Base-by-base conservation (phyloP, 2,797 vertebrate genomes). In the Micrastur ruficollis region DNA sequence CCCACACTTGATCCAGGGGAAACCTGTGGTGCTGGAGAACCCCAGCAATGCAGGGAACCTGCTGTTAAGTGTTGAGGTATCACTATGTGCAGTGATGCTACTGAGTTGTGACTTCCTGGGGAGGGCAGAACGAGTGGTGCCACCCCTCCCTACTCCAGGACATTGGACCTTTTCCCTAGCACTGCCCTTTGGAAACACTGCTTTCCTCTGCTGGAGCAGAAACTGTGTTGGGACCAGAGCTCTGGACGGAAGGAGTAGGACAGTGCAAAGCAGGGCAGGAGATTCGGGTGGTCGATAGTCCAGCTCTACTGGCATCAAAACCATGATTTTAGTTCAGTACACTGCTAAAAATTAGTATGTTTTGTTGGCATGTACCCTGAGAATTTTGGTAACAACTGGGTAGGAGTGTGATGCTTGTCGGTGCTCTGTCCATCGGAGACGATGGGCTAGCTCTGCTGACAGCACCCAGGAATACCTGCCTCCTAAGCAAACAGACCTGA, bases 351-450 rank as follows among this genome's bases (percentile, higher is more conserved):
- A 44, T 38, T 4, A 21, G 8, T 56, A 44, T 4, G 2, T 53
- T 90, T 62, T 72, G 23, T 79, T 76, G 40, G 12, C 21, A 17
- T 7, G 8, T 63, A 36, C 20, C 17, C 13, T 5, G 31, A 44
- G 46, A 52, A 55, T 74, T 82, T 61, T 92, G 40, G 1, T 88
- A 58, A 52, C 44, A 46, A 5, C 34, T 61, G 40, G 14, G 10
- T 76, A 40, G 1, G 1, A n/a, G 14, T 47, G 17, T 59, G 74
- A 42, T 5, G 11, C 7, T 13, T 65, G 31, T 38, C 3, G 0
- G 34, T 49, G 17, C 21, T 88, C 53, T 71, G 27, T 38, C 31
- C 11, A 10, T n/a, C 0, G 0, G 27, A 73, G 26, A 21, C n/a
- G 34, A 15, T 25, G 36, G 46, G 47, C 53, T 85, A 44, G 15